Conservation (phyloP, 2,113 vertebrate genomes). For the Mesitornis unicolor region DNA sequence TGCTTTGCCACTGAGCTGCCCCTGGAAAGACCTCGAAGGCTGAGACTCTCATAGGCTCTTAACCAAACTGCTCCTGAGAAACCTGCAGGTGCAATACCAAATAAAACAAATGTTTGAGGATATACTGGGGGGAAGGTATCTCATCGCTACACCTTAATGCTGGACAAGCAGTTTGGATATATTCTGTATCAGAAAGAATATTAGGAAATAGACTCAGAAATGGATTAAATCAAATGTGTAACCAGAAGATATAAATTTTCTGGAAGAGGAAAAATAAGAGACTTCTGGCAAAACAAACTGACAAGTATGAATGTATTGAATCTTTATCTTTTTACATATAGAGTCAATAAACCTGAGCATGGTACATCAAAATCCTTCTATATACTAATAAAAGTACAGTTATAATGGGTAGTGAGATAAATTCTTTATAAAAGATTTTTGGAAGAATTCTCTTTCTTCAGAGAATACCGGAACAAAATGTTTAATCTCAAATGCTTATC, state of each 20-base stretch:
- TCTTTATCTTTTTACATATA: background rate
- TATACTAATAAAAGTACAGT: background rate
- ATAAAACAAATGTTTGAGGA: background rate
- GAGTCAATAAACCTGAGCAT: background rate
- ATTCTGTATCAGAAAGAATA: background rate
- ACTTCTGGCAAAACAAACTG: background rate
- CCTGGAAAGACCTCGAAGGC: background rate
- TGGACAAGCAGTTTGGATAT: background rate
- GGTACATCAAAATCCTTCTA: background rate
- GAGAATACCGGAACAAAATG: background rate
- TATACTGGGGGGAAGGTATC: background rate
- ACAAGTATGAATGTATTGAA: background rate
- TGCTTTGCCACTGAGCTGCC: background rate
- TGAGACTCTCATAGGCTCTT: background rate
- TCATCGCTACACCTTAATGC: background rate
- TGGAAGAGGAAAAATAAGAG: background rate
- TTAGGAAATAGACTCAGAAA: background rate
- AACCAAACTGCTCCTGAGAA: background rate
- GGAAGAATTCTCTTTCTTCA: background rate
- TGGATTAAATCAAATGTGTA: background rate
- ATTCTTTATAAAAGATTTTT: background rate
- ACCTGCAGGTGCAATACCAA: background rate
- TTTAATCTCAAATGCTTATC: background rate
- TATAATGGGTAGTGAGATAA: background rate
- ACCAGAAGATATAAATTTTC: background rate